Conservation (phyloP, 2,888 invertebrate species). For the Pyrocoelia pectoralis region DNA sequence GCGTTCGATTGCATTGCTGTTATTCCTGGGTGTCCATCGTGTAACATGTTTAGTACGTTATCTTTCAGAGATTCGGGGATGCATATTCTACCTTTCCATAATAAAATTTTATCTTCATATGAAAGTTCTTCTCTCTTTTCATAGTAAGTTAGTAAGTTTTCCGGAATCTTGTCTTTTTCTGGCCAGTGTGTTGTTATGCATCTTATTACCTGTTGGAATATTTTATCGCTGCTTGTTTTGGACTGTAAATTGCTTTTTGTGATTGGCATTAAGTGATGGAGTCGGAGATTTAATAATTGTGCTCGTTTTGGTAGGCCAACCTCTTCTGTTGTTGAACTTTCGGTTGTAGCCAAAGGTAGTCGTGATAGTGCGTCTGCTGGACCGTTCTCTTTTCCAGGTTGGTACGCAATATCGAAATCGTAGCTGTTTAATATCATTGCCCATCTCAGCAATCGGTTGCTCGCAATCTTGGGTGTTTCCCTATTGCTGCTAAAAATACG, state of each 20-base stretch:
- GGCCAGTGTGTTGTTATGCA: background rate
- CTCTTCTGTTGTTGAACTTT: background rate
- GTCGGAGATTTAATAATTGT: background rate
- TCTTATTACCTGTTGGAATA: background rate
- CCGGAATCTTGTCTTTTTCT: background rate
- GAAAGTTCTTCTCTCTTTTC: background rate
- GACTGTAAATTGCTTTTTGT: background rate
- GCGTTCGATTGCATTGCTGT: slow-evolving; percentile 39
- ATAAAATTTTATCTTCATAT: background rate
- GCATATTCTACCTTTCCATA: background rate
- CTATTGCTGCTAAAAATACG: background rate
- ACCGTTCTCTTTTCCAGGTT: background rate
- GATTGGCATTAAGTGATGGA: background rate
- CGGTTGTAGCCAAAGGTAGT: background rate
- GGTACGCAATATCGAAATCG: background rate
- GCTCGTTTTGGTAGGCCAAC: background rate
- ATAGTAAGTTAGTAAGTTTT: background rate
- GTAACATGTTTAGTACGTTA: background rate
- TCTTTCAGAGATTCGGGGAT: background rate
- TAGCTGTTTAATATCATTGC: background rate
- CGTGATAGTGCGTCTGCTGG: background rate
- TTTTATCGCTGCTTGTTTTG: background rate
- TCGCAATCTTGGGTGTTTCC: background rate
- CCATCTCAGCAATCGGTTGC: background rate
- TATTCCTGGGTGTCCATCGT: slow-evolving; percentile 19